Percentiles rank a stretch among this genome's conserved stretches.
Conservation (phyloP, 2,888 invertebrate genomes). For the Pharmacophagus antenor region DNA sequence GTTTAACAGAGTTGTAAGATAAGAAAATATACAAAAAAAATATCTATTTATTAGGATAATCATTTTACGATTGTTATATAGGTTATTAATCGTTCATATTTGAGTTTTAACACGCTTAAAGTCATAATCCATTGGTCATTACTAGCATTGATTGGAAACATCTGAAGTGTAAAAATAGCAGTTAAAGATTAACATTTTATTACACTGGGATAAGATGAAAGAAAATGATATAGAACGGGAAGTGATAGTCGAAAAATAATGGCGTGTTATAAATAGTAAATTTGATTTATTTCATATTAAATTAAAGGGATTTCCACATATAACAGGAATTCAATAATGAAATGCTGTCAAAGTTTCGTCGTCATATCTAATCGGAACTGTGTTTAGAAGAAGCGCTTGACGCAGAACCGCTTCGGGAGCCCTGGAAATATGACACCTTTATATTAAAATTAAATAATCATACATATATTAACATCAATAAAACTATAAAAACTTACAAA, state of each 20-base stretch:
- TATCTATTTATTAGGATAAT: too few relatives aligned
- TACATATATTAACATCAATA: neutral
- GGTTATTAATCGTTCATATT: too few relatives aligned
- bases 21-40: too few relatives aligned
- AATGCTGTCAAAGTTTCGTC: neutral
- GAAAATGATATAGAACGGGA: neutral
- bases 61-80: too few relatives aligned
- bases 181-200: too few relatives aligned
- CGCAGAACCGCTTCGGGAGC: slow-evolving; percentile 70
- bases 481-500: too few relatives aligned
- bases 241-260: neutral
- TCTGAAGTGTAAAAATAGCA: too few relatives aligned
- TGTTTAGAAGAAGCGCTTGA: slow-evolving; percentile 68
- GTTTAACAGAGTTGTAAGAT: too few relatives aligned
- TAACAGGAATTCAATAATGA: neutral
- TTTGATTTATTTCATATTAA: neutral
- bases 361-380: slow-evolving; percentile 57
- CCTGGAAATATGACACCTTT: slow-evolving; percentile 46
- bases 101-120: too few relatives aligned
- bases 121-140: too few relatives aligned
- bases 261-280: neutral
- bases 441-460: neutral
- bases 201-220: too few relatives aligned
- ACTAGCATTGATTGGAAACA: too few relatives aligned
- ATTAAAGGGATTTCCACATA: neutral